Percentiles rank a stretch among this genome's conserved stretches.
Evolutionary conservation across 2,113 vertebrate genomes (phyloP).

Genomic region (Periophthalmus modestus): DNA sequence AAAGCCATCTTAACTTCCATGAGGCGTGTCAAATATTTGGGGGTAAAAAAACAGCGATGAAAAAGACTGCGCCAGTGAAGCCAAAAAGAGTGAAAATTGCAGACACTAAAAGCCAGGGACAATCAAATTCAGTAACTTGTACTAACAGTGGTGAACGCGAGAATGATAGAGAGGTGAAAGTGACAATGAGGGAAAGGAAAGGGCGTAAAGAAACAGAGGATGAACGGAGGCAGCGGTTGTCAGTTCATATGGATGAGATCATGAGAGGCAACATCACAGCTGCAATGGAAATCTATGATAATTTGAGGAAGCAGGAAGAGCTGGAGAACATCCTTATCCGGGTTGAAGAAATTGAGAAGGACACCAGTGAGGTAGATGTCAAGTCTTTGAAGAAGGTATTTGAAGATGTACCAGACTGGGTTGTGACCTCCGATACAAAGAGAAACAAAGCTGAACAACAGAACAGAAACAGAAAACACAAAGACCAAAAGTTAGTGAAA

Average conservation of each 20-base stretch:
- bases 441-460: constrained; percentile 41
- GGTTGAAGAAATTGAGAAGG: constrained; percentile 86
- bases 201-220: constrained; percentile 80
- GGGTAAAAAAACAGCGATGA: constrained; percentile 39
- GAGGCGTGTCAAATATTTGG: constrained; percentile 61
- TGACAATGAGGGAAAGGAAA: constrained; percentile 83
- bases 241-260: constrained; percentile 89
- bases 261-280: constrained; percentile 83
- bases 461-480: constrained; percentile 47
- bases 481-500: constrained; percentile 31
- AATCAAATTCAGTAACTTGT: background rate
- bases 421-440: constrained; percentile 55
- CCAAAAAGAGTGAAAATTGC: constrained; percentile 70
- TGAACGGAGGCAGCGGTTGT: constrained; percentile 83
- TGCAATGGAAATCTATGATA: constrained; percentile 85
- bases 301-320: constrained; percentile 83
- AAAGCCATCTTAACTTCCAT: constrained; percentile 50
- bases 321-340: constrained; percentile 84
- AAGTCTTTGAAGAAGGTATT: constrained; percentile 81
- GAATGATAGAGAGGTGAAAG: constrained; percentile 41
- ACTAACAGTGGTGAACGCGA: constrained; percentile 13
- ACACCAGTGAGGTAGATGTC: constrained; percentile 81
- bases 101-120: constrained; percentile 18
- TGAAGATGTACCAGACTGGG: constrained; percentile 85
- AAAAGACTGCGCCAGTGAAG: constrained; percentile 60